Conservation (phyloP, 2,888 invertebrate genomes). For the Hoplodrina blanda region DNA sequence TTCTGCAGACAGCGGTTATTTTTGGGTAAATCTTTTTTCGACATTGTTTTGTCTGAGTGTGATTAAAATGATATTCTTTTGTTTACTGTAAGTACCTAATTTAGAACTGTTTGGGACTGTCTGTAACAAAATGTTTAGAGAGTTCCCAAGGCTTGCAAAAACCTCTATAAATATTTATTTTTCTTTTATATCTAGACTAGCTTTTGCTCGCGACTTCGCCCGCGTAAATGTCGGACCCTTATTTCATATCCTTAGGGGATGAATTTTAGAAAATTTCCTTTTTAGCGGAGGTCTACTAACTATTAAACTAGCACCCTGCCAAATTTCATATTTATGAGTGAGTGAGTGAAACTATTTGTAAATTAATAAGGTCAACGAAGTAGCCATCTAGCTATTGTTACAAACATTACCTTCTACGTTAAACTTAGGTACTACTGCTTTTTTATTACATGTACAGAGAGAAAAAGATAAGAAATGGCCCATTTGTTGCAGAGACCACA, state of each 20-base stretch:
- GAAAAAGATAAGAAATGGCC: slow-evolving; percentile 9
- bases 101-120: background rate
- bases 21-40: slow-evolving; percentile 1
- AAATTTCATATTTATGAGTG: too few relatives aligned
- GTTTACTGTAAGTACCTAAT: background rate
- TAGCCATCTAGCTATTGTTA: too few relatives aligned
- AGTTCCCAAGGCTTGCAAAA: background rate
- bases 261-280: too few relatives aligned
- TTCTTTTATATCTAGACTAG: too few relatives aligned
- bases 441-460: background rate
- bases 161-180: background rate
- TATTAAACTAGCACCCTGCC: too few relatives aligned
- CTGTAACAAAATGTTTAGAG: background rate
- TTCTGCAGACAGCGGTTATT: slow-evolving; percentile 12
- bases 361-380: too few relatives aligned
- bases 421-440: background rate
- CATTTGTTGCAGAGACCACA: slow-evolving; percentile 6
- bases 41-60: background rate
- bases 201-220: too few relatives aligned
- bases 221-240: too few relatives aligned
- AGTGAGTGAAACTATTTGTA: too few relatives aligned
- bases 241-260: too few relatives aligned
- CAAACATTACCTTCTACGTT: too few relatives aligned
- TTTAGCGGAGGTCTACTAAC: too few relatives aligned
- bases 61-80: slow-evolving; percentile 10